These are phyloP conservation scores for Vanessa atalanta DNA, from an alignment of 1,140 invertebrate genomes.

Conservation along the genomic window DNA sequence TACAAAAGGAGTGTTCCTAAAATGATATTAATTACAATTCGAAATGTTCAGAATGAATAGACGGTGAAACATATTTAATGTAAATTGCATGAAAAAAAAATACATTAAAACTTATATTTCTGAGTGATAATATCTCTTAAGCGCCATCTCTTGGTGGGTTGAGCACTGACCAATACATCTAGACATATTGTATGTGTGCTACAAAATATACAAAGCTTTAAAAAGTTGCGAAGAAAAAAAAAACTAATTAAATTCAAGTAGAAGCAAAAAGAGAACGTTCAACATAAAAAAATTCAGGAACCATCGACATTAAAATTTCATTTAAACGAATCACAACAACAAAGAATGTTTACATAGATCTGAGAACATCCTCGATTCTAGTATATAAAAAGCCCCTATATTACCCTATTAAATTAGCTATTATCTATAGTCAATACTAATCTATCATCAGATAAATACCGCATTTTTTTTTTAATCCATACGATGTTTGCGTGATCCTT, in stretches of 20 bases:
- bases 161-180: slow-evolving; percentile 21
- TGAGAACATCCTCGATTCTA: slow-evolving; percentile 46
- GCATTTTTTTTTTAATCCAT: slow-evolving; percentile 13
- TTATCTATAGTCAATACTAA: slow-evolving; percentile 71
- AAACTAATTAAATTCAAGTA: slow-evolving; percentile 19
- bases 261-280: slow-evolving; percentile 11
- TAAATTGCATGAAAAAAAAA: slow-evolving; percentile 9
- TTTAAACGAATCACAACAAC: slow-evolving; percentile 41
- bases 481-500: background rate
- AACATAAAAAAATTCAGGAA: slow-evolving; percentile 37
- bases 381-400: slow-evolving; percentile 70
- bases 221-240: slow-evolving; percentile 17
- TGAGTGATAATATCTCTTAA: slow-evolving; percentile 9
- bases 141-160: slow-evolving; percentile 31
- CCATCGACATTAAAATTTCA: slow-evolving; percentile 39
- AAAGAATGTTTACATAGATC: slow-evolving; percentile 41
- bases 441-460: slow-evolving; percentile 61
- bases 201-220: slow-evolving; percentile 20
- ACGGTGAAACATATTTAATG: background rate
- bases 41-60: slow-evolving; percentile 19
- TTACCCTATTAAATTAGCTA: slow-evolving; percentile 75
- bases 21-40: slow-evolving; percentile 10
- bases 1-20: slow-evolving; percentile 18
- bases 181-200: slow-evolving; percentile 12
- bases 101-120: background rate